phyloP scores from a whole-genome alignment of 2,113 vertebrate genomes.

The Siniperca chuatsi region DNA sequence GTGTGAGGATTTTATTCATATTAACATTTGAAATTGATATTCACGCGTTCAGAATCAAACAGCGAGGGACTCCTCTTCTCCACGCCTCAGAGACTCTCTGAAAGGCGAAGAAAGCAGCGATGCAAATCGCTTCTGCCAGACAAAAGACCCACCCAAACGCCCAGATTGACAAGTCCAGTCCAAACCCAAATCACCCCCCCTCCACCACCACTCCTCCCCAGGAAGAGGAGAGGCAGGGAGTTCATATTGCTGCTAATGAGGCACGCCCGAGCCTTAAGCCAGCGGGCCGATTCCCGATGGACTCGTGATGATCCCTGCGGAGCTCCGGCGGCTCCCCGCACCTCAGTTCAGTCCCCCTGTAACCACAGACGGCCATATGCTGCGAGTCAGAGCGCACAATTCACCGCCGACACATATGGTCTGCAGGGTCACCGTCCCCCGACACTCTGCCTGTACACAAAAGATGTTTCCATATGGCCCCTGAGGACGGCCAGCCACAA shows the following conservation, averaged over 20 bases:
- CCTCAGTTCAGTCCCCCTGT: conserved; percentile 34
- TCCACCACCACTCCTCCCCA: conserved; percentile 2
- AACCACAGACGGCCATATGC: conserved; percentile 88
- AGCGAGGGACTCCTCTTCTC: conserved; percentile 35
- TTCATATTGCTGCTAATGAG: conserved; percentile 86
- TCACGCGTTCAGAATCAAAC: conserved; percentile 24
- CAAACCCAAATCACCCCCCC: too few species aligned
- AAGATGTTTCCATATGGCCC: conserved; percentile 91
- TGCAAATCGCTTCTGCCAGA: conserved; percentile 79
- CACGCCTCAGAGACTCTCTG: conserved; percentile 39
- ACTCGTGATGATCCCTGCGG: conserved; percentile 20
- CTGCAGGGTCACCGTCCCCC: conserved; percentile 85
- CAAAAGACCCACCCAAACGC: conserved; percentile 44
- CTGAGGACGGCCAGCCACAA: too few species aligned
- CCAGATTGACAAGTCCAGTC: conserved; percentile 47
- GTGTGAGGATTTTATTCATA: conserved; percentile 10
- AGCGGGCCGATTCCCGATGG: conserved; percentile 91
- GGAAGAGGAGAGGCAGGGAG: conserved; percentile 58
- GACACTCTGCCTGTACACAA: conserved; percentile 53
- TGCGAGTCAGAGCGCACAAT: conserved; percentile 87
- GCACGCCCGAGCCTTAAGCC: conserved; percentile 88
- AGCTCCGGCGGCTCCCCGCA: not conserved
- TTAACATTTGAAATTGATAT: conserved; percentile 42
- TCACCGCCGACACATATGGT: conserved; percentile 80
- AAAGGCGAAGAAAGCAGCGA: conserved; percentile 34